A percentile compares a stretch with the other conserved stretches of the same genome.
Evolutionary conservation across 2,113 vertebrate genomes (phyloP).

Genomic region (Hippoglossus stenolepis): DNA sequence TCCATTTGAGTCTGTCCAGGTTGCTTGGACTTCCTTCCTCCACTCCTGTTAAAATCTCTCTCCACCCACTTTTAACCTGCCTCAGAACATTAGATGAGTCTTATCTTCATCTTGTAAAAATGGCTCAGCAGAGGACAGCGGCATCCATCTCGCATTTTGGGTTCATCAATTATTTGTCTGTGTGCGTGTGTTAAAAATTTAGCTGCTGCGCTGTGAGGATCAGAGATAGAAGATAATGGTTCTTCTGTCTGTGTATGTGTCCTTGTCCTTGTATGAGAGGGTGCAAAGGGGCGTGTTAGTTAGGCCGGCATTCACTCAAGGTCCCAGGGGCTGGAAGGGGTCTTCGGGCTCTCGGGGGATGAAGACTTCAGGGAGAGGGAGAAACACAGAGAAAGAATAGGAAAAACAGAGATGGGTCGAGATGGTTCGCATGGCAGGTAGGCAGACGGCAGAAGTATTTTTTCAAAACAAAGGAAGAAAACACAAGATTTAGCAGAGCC

Average conservation of each 20-base stretch:
- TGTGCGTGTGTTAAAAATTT: slow-evolving; percentile 48
- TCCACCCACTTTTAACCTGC: slow-evolving; percentile 24
- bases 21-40: slow-evolving; percentile 23
- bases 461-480: slow-evolving; percentile 59
- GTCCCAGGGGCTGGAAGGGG: slow-evolving; percentile 82
- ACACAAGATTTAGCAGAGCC: slow-evolving; percentile 59
- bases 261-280: slow-evolving; percentile 72
- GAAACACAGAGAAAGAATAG: slow-evolving; percentile 83
- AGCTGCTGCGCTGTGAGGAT: slow-evolving; percentile 56
- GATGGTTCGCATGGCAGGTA: slow-evolving; percentile 77
- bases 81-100: no score
- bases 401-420: slow-evolving; percentile 83
- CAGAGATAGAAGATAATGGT: slow-evolving; percentile 56
- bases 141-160: slow-evolving; percentile 64
- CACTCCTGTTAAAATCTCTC: slow-evolving; percentile 32
- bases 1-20: slow-evolving; percentile 28
- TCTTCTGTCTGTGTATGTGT: slow-evolving; percentile 63
- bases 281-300: slow-evolving; percentile 65
- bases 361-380: slow-evolving; percentile 84
- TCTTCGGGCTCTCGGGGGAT: slow-evolving; percentile 83
- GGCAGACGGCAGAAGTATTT: slow-evolving; percentile 70
- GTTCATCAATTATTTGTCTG: slow-evolving; percentile 40
- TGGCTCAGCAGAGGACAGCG: slow-evolving; percentile 74
- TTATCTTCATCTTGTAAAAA: slow-evolving; percentile 58
- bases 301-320: slow-evolving; percentile 83